Conservation (phyloP, 1,140 invertebrate genomes). For the Drosophila sucinea region DNA sequence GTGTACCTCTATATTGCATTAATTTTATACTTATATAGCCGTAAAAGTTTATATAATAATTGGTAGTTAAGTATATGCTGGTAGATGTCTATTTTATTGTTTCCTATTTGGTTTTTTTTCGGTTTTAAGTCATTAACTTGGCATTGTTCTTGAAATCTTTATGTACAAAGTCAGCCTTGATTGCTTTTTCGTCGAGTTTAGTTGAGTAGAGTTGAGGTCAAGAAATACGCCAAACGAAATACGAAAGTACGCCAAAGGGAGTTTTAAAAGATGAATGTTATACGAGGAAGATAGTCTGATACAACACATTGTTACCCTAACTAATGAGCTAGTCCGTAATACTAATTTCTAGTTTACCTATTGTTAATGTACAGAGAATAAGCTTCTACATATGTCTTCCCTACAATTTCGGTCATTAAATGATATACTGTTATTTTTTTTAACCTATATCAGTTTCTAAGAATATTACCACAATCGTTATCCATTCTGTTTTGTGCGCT, state of each 20-base stretch:
- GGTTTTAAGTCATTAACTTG: constrained; percentile 16
- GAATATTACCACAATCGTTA: constrained; percentile 63
- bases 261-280: neutral
- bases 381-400: neutral
- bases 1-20: constrained; percentile 1
- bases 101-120: constrained; percentile 37
- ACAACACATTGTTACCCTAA: constrained; percentile 17
- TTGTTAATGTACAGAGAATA: neutral
- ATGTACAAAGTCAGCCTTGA: constrained; percentile 80
- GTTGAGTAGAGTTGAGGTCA: constrained; percentile 55
- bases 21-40: constrained; percentile 52
- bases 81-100: neutral
- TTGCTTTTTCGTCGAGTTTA: constrained; percentile 71
- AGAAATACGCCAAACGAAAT: constrained; percentile 39
- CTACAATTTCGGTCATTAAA: neutral
- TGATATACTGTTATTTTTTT: neutral
- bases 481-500: constrained; percentile 57
- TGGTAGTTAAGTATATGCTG: neutral
- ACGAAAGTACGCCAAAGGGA: neutral
- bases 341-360: neutral
- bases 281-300: neutral
- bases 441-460: constrained; percentile 30
- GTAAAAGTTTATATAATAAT: constrained; percentile 45
- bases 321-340: constrained; percentile 30
- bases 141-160: constrained; percentile 72